Conservation (phyloP, 2,113 vertebrate species). For the human region GRCh38 chr7:42350501-42351000, state of each 20-base stretch:
- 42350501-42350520: not conserved
- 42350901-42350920: slow-evolving; percentile 65
- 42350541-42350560: not conserved
- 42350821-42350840: not conserved
- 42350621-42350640: not conserved
- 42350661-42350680: not conserved
- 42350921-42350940: slow-evolving; percentile 56
- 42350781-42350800: not conserved
- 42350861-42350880: slow-evolving; percentile 50
- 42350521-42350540: not conserved
- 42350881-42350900: slow-evolving; percentile 56
- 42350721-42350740: not conserved
- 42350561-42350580: not conserved
- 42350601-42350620: not conserved
- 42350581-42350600: not conserved
- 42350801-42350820: not conserved
- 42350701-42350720: not conserved
- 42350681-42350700: not conserved
- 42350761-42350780: not conserved
- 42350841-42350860: slow-evolving; percentile 15
- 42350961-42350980: not conserved
- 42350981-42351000: slow-evolving; percentile 17
- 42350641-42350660: not conserved
- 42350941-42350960: slow-evolving; percentile 48
- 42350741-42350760: no score